Evolutionary conservation across 1,140 invertebrate genomes (phyloP), one percentile per base, ranked within the genome.

Genomic region (Paracyclopina nana): DNA sequence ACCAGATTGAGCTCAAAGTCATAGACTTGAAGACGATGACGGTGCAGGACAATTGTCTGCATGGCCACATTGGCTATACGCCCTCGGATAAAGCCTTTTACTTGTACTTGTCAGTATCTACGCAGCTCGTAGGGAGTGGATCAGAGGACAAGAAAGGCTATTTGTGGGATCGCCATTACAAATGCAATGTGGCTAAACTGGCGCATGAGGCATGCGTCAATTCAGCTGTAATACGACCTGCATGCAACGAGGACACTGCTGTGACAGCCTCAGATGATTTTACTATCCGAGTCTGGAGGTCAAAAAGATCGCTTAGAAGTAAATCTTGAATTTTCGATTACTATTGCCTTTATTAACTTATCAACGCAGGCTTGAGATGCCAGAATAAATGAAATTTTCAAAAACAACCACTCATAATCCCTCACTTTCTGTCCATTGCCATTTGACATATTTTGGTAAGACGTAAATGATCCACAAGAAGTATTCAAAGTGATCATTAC

Each of bases 31-130:
- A 14, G 29, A 31, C 8, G 8, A 31, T 31, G 29, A 14, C 14
- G 8, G 29, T 31, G 14, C 8, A 8, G 29, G 8, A 14, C 29
- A 8, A 9, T 31, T 31, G 29, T 14, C 8, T 14, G 14, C 8
- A 31, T 14, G 72, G 81, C 11, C 83, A 87, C 60, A 80, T 80
- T 63, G 82, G 82, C 1, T 88, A 82, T 59, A 86, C 83, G 4
- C 75, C 80, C 5, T 83, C 83, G 60, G 80, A 82, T 50, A 82
- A 86, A 62, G 87, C 82, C 58, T 87, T 85, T 63, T 86, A 86
- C 57, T 84, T 87, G 57, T 87, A 86, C 63, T 67, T 87, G 14
- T 81, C 87, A 65, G 82, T 28, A 30, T 86, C 4, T 80, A 76
- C 58, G 70, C 84, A 54, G 8, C 57, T 57, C 58, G 1, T 41